Evolutionary conservation across 2,888 invertebrate species (phyloP).

Genomic region (Oscheius sp.): DNA sequence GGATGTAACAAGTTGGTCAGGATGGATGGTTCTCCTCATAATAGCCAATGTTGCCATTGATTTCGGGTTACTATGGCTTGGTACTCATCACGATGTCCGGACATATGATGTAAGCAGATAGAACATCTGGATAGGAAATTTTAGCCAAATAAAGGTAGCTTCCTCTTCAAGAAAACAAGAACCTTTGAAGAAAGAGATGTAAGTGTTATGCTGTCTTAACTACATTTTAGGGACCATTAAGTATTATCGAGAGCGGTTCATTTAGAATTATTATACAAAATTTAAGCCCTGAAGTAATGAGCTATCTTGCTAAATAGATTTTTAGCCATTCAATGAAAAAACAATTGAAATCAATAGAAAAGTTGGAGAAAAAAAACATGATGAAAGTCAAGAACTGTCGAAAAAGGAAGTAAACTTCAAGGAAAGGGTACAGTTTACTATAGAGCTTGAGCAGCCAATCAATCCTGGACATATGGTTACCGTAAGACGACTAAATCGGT

Average conservation of each 20-base stretch:
- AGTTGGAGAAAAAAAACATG: background rate
- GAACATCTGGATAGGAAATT: background rate
- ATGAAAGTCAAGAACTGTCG: background rate
- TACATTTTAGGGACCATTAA: background rate
- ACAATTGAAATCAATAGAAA: conserved; percentile 10
- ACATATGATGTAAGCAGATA: conserved; percentile 3
- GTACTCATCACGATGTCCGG: conserved; percentile 2
- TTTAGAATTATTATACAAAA: conserved; percentile 19
- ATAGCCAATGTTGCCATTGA: conserved; percentile 4
- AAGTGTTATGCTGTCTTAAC: background rate
- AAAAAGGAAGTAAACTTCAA: background rate
- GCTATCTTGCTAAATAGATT: background rate
- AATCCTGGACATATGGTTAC: conserved; percentile 17
- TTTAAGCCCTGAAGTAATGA: conserved; percentile 8
- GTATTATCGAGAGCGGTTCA: conserved; percentile 10
- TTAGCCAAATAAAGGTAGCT: conserved; percentile 13
- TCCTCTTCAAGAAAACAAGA: conserved; percentile 9
- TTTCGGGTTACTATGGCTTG: conserved; percentile 5
- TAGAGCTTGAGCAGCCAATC: conserved; percentile 11
- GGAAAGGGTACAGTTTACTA: background rate
- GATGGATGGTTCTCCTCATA: conserved; percentile 22
- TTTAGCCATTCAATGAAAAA: conserved; percentile 9
- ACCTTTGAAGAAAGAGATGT: conserved; percentile 17
- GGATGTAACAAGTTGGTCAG: conserved; percentile 13
- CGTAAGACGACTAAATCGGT: background rate